Percentiles rank a stretch among this genome's conserved stretches.
Evolutionary conservation across 2,888 invertebrate genomes (phyloP).

Genomic region (Orchesella flavescens): DNA sequence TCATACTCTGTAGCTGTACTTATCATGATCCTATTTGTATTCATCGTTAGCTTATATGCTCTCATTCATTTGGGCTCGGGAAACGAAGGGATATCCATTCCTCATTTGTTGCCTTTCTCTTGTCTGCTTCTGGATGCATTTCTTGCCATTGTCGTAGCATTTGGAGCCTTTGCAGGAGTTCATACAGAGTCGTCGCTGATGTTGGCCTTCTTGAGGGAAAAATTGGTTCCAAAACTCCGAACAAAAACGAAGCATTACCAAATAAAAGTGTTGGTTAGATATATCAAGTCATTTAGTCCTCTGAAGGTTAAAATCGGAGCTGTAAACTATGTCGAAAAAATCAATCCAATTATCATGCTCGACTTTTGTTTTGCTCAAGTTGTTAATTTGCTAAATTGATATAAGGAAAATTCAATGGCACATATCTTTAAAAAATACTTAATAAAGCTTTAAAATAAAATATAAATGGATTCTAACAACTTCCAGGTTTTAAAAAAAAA

Average conservation of each 20-base stretch:
- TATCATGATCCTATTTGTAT: not conserved
- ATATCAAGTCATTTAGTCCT: not conserved
- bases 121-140: not conserved
- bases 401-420: too few species aligned
- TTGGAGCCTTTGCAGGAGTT: constrained; percentile 11
- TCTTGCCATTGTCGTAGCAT: not conserved
- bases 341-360: not conserved
- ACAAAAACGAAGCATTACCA: not conserved
- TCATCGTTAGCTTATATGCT: constrained; percentile 1
- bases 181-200: not conserved
- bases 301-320: constrained; percentile 4
- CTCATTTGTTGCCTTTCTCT: not conserved
- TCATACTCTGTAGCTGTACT: not conserved
- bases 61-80: not conserved
- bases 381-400: not conserved
- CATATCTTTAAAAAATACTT: too few species aligned
- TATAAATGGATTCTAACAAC: too few species aligned
- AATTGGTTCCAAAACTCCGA: not conserved
- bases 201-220: not conserved
- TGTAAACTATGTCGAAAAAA: constrained; percentile 12
- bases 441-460: too few species aligned
- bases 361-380: constrained; percentile 14
- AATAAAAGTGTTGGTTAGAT: not conserved
- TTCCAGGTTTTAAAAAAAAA: too few species aligned
- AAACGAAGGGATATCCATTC: not conserved